Evolutionary conservation across 2,113 vertebrate genomes (phyloP).

Genomic region (Prunella fulvescens): DNA sequence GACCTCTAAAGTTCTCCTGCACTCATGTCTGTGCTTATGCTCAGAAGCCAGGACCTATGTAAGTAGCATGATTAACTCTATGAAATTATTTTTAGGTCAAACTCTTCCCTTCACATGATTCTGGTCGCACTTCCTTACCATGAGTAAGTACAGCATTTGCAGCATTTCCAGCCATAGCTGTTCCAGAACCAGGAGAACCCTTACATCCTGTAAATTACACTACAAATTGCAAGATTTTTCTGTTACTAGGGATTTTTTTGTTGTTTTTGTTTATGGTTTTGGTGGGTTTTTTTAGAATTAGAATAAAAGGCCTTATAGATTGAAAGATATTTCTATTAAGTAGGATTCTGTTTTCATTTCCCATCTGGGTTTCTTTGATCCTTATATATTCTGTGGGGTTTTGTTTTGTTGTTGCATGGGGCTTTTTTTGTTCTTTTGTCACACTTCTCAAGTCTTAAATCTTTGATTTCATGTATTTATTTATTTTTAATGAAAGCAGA

Average conservation of each 20-base stretch:
- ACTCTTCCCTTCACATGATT: background rate
- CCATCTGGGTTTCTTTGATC: background rate
- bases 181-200: background rate
- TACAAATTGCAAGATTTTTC: background rate
- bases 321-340: background rate
- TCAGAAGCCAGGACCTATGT: background rate
- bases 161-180: background rate
- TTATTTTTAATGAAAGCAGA: conserved; percentile 44
- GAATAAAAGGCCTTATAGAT: background rate
- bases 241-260: background rate
- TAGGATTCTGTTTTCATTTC: background rate
- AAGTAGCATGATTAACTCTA: background rate
- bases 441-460: background rate
- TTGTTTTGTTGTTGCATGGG: background rate
- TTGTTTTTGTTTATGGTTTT: background rate
- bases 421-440: background rate
- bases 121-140: background rate
- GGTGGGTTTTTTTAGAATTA: background rate
- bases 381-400: background rate
- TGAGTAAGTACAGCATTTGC: background rate
- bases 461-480: conserved; percentile 55
- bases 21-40: background rate
- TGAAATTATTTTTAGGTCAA: background rate
- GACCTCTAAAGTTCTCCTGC: background rate
- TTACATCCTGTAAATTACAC: background rate